Evolutionary conservation across 2,113 vertebrate genomes (phyloP).

Genomic region (Burhinus bistriatus): DNA sequence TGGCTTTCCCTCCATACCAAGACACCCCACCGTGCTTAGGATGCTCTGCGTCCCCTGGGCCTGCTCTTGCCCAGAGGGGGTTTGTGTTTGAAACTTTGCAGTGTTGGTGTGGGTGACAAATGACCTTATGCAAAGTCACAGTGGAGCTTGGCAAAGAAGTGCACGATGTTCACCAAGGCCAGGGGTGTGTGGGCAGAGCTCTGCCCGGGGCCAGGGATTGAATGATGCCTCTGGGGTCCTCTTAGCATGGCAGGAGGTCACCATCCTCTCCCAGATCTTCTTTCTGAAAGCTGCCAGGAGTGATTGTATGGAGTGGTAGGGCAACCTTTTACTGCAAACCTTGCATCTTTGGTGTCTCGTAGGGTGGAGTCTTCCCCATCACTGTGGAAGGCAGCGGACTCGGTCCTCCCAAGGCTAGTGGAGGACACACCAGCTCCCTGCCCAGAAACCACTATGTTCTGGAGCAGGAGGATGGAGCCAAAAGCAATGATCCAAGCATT

Average conservation of each 20-base stretch:
- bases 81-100: neutral
- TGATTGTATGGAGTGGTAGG: neutral
- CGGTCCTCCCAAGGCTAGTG: neutral
- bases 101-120: neutral
- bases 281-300: neutral
- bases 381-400: neutral
- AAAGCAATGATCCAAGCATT: conserved; percentile 27
- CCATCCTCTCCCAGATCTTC: neutral
- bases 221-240: neutral
- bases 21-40: fast-evolving
- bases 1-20: neutral
- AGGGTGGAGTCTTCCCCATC: neutral
- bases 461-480: neutral
- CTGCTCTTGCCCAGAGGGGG: neutral
- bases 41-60: neutral
- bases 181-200: neutral
- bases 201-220: neutral
- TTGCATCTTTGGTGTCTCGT: neutral
- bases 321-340: neutral
- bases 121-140: neutral
- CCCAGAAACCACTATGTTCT: neutral
- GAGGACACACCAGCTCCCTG: neutral
- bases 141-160: neutral
- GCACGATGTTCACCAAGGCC: neutral
- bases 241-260: neutral